These are phyloP conservation scores for Barnardius zonarius DNA, from an alignment of 2,113 vertebrate species.

Conservation along the genomic window DNA sequence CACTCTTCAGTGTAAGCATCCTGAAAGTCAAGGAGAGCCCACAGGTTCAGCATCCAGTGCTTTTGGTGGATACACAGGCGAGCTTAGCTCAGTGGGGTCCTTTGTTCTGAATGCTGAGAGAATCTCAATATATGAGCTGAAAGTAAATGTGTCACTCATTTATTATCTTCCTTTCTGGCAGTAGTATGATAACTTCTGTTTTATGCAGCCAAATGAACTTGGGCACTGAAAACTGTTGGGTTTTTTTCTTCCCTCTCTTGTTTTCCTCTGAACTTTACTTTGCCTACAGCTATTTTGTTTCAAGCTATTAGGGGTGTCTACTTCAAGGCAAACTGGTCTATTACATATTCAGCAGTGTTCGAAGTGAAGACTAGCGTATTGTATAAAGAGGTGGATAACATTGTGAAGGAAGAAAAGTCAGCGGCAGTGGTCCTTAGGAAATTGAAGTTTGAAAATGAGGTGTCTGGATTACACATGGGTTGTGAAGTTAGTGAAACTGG, in stretches of 20 bases:
- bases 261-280: neutral
- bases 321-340: neutral
- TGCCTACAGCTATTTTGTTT: neutral
- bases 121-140: neutral
- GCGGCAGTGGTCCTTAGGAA: neutral
- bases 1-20: neutral
- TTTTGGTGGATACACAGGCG: neutral
- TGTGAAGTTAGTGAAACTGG: neutral
- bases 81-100: neutral
- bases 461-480: neutral
- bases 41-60: accelerated
- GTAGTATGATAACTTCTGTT: neutral
- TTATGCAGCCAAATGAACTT: neutral
- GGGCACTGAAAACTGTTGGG: neutral
- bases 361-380: neutral
- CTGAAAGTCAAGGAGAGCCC: neutral
- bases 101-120: neutral
- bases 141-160: neutral
- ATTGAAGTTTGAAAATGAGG: neutral
- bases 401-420: neutral
- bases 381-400: neutral
- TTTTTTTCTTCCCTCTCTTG: neutral
- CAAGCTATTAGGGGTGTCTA: neutral
- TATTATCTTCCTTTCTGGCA: neutral
- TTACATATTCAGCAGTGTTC: conserved; percentile 10